Base-by-base conservation (phyloP, 2,113 vertebrate species). In the Limnothrissa miodon region DNA sequence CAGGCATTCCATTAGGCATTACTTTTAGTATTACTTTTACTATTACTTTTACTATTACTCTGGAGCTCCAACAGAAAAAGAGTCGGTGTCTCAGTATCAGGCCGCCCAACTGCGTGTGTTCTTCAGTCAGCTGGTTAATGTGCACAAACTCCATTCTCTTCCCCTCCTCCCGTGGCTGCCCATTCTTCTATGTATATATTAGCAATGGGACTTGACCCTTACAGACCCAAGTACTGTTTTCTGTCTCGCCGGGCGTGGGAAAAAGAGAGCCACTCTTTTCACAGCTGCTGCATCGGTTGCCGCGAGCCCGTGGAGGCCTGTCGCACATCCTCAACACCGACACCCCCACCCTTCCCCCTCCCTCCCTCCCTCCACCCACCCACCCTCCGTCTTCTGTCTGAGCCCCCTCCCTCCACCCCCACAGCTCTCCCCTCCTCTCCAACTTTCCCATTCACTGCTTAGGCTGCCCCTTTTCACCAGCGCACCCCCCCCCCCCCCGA, bases 221-320 rank as follows among this genome's bases (percentile, higher is more conserved):
- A 93, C 88, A 92, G 93, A 93, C 93, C 90, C 93, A 88, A 86
- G 91, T 93, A 94, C 87, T 94, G 94, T 94, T 95, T 93, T 88
- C 90, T 93, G 88, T 95, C 94, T 94, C 93, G 93, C 95, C 91
- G 96, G 95, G 94, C 96, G 96, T 97, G 96, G 96, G 96, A 97
- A 97, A 97, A 96, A 96, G 96, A 94, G 93, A 91, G 88, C 91
- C 94, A 91, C 94, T 94, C 94, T 93, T 96, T 97, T 97, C 96
- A 96, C 96, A 97, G 96, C 95, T 96, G 96, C 95, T 93, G 93
- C 90, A 84, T 90, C 89, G 23, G 90, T 92, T 93, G 94, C 92
- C 94, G 95, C 89, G 94, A 94, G 92, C 93, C 93, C 93, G 92
- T 91, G 92, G 94, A 95, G 94, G 91, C 90, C 90, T 89, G 46